phyloP scores from a whole-genome alignment of 2,797 vertebrate genomes.

The Pyrrhura leucotis region DNA sequence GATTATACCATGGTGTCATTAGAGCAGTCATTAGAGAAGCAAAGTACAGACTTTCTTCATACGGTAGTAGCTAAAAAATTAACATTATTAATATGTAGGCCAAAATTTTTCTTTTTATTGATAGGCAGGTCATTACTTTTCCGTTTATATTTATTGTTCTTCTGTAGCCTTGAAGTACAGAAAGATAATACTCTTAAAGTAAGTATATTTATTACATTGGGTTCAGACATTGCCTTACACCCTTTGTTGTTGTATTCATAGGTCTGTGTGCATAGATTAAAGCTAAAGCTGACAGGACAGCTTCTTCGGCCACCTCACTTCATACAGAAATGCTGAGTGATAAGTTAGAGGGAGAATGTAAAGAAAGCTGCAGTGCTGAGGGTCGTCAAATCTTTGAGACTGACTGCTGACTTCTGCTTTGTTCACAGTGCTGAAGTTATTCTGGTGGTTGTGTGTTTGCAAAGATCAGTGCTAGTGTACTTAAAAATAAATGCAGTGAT shows the following conservation, averaged over 20 bases:
- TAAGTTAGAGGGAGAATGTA: slow-evolving; percentile 54
- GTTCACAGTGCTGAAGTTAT: slow-evolving; percentile 66
- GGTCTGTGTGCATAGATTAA: slow-evolving; percentile 75
- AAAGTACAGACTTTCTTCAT: background rate
- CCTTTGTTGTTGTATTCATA: slow-evolving; percentile 71
- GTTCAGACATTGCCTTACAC: slow-evolving; percentile 72
- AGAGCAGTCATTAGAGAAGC: background rate
- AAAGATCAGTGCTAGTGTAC: slow-evolving; percentile 73
- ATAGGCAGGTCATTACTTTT: background rate
- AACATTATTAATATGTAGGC: background rate
- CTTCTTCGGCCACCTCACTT: slow-evolving; percentile 71
- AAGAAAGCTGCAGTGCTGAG: slow-evolving; percentile 72
- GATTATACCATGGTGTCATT: background rate
- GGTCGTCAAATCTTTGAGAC: slow-evolving; percentile 41
- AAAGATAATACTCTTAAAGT: slow-evolving; percentile 70
- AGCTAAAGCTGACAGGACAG: slow-evolving; percentile 75
- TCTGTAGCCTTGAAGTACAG: slow-evolving; percentile 42
- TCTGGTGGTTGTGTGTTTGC: slow-evolving; percentile 59
- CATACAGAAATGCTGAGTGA: slow-evolving; percentile 59
- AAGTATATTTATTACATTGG: slow-evolving; percentile 78
- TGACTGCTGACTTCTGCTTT: slow-evolving; percentile 74
- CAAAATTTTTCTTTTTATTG: background rate
- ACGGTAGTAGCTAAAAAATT: background rate
- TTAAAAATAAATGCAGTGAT: slow-evolving; percentile 62
- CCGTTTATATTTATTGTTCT: slow-evolving; percentile 39